These are phyloP conservation scores for Cheilosia pagana DNA, from an alignment of 2,888 invertebrate species.

Conservation along the genomic window DNA sequence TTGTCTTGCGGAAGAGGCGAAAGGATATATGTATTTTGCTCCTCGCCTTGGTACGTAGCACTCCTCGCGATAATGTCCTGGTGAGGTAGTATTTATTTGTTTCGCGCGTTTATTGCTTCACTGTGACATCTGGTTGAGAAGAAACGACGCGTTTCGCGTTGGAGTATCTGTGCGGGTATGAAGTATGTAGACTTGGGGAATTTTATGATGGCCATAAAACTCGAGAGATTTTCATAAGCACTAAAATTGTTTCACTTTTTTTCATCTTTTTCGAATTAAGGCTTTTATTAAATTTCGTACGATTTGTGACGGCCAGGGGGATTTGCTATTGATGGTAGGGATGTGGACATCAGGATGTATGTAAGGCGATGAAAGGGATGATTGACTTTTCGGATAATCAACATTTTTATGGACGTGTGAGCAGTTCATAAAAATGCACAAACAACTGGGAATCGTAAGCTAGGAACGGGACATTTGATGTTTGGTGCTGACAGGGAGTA, in stretches of 20 bases:
- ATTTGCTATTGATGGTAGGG: background rate
- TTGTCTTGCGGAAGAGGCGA: background rate
- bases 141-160: background rate
- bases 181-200: background rate
- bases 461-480: background rate
- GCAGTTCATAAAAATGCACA: background rate
- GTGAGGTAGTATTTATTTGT: constrained; percentile 48
- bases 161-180: background rate
- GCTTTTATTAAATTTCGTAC: constrained; percentile 43
- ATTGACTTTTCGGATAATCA: constrained; percentile 19
- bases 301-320: background rate
- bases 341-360: background rate
- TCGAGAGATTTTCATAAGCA: constrained; percentile 42
- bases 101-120: constrained; percentile 33
- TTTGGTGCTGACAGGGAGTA: too few relatives aligned
- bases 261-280: constrained; percentile 1
- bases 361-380: background rate
- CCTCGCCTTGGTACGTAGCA: constrained; percentile 5
- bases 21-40: background rate
- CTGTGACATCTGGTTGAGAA: constrained; percentile 50
- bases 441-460: background rate
- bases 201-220: constrained; percentile 34
- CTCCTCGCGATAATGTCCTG: constrained; percentile 33
- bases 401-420: background rate
- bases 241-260: constrained; percentile 13